Percentiles rank a stretch among this genome's conserved stretches.
Conservation (phyloP, 2,113 vertebrate species). For the Ciconia boyciana region DNA sequence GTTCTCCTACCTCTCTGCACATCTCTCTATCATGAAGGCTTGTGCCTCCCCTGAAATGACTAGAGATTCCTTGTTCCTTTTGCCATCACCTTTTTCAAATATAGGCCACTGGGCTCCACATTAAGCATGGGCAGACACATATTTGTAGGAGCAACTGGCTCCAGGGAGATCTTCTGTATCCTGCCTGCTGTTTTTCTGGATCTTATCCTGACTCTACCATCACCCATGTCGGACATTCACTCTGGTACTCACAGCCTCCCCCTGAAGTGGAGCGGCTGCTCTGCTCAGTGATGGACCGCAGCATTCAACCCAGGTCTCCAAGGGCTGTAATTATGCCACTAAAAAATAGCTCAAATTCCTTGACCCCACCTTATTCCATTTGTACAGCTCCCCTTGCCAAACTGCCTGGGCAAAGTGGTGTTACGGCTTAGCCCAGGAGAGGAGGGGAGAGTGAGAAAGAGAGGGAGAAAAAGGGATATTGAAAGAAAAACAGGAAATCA, state of each 20-base stretch:
- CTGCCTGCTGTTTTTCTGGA: not conserved
- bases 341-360: not conserved
- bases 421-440: not conserved
- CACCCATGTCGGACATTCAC: not conserved
- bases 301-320: not conserved
- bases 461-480: not conserved
- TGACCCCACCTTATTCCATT: not conserved
- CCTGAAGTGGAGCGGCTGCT: not conserved
- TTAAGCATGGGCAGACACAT: not conserved
- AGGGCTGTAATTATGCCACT: not conserved
- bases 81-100: not conserved
- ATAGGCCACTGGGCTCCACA: not conserved
- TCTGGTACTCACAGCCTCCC: not conserved
- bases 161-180: not conserved
- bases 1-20: not conserved
- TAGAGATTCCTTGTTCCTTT: not conserved
- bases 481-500: not conserved
- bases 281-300: not conserved
- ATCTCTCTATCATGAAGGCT: not conserved
- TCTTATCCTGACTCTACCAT: not conserved
- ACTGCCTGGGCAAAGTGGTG: not conserved
- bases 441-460: not conserved
- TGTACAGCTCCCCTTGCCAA: not conserved
- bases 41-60: not conserved
- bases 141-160: not conserved